Base-by-base conservation (phyloP, 2,888 invertebrate species). In the Tetragnatha montana region DNA sequence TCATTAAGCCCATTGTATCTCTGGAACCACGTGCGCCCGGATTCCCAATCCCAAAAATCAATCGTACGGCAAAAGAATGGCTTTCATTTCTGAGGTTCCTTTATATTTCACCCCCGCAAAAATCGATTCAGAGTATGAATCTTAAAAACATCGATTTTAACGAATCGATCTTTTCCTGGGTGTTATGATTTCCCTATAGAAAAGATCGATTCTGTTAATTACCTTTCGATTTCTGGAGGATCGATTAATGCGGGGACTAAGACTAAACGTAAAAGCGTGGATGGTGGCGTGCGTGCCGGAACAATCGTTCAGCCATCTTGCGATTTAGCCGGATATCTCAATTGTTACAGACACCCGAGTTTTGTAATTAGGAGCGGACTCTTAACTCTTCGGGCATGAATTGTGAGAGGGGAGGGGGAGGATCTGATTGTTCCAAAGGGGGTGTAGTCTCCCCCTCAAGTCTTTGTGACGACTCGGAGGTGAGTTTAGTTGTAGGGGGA, bases 321-420 rank as follows among this genome's bases (percentile, higher is more conserved):
- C 74, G 80, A 88, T 89, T 80, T 83, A 51, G 68, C 60, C 73
- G 69, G 74, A 89, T 85, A 89, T 84, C 85, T 80, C 70, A 81
- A 89, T 80, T 85, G 83, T 81, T 81, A 85, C 85, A 85, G 85
- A 81, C 80, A 85, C 84, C 35, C 21, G 75, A 76, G 81, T 89
- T 88, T 89, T 85, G 89, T 89, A 89, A 89, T 89, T 89, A 89
- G 84, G 85, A 89, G 71, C 51, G 82, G 82, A 82, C 83, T 73
- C 81, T 88, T 83, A 78, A 74, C 84, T 84, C 74, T 69, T 84
- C 88, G 81, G 82, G 83, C 88, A 83, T 88, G 69, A 80, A 80
- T 84, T 84, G 84, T 49, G 69, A n/a, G 68, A 8, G 22, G 35
- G 84, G 74, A 22, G n/a, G 19, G 35, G 50, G 60, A 60, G 17